These are phyloP conservation scores for Perodicticus potto DNA, from an alignment of 2,797 vertebrate genomes.

Conservation along the genomic window DNA sequence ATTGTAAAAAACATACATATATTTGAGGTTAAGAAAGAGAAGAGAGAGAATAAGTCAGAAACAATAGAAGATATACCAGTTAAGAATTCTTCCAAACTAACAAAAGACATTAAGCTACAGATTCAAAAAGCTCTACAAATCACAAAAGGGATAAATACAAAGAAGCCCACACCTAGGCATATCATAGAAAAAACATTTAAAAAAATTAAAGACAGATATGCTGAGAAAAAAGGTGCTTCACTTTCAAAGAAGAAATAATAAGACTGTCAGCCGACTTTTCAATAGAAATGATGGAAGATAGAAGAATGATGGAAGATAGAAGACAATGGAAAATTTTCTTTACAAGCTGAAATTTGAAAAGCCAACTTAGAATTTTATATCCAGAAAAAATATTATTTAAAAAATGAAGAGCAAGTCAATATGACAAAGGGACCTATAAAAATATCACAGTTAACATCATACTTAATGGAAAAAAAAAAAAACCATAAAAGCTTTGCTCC, in stretches of 20 bases:
- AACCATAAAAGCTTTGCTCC: neutral
- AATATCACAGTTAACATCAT: neutral
- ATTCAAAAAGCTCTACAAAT: slow-evolving; percentile 9
- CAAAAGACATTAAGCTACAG: neutral
- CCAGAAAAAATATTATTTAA: neutral
- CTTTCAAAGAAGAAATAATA: neutral
- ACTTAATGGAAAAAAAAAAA: neutral
- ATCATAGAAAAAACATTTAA: neutral
- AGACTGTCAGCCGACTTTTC: neutral
- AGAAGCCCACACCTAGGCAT: neutral
- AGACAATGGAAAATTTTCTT: neutral
- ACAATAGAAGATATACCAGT: neutral
- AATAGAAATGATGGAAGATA: no score
- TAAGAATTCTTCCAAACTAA: neutral
- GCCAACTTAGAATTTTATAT: neutral
- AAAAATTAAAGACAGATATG: neutral
- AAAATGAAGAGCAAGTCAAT: neutral
- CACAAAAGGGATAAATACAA: neutral
- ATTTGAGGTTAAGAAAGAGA: neutral
- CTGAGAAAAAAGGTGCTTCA: neutral
- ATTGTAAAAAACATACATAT: neutral
- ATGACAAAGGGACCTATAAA: neutral
- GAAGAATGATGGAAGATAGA: neutral
- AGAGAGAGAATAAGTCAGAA: neutral
- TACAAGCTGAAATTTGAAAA: neutral